Base-by-base conservation (phyloP, 2,797 vertebrate genomes). In the Salarias fasciatus region DNA sequence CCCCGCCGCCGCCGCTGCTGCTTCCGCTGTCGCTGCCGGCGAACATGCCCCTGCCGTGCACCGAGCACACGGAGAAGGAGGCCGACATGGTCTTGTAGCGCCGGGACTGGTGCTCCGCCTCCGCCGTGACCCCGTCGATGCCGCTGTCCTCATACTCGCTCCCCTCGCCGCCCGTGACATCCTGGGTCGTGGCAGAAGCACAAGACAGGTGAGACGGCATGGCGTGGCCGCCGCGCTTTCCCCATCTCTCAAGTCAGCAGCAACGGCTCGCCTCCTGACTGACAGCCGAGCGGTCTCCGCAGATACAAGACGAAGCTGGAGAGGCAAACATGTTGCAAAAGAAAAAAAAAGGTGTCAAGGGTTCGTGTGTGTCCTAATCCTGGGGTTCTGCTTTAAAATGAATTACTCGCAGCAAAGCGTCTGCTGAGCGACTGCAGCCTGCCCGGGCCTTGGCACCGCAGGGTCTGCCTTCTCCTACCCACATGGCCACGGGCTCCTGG, bases 141-240 rank as follows among this genome's bases (percentile, higher is more conserved):
- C 96, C 96, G 0, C 96, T 99, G 93, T 99, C 97, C 0, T 95
- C 95, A 59, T 95, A 97, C 84, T 99, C 97, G 9, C 96, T 98
- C 63, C 94, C 96, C 50, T 99, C 97, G 0, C 95, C 94, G 0
- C 91, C 85, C 0, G 95, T 95, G 68, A 98, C 94, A 48, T 99
- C 97, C 97, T 99, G 77, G 13, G 31, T 67, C 1, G 40, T 5
- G 37, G 57, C 44, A 51, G 70, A 84, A 54, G 72, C 53, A 79
- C 65, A 72, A 73, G 79, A 80, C 71, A 72, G 83, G 75, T 88
- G 67, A 89, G 82, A 77, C 0, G 59, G 72, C 80, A 73, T 60
- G 52, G 71, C 80, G 73, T 60, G 52, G 52, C 45, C 14, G 35
- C 55, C 59, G 24, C 11, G 9, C 52, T 54, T 54, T 53, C 47